Evolutionary conservation across 2,113 vertebrate species (phyloP).

Genomic region (Chelonoidis abingdonii): DNA sequence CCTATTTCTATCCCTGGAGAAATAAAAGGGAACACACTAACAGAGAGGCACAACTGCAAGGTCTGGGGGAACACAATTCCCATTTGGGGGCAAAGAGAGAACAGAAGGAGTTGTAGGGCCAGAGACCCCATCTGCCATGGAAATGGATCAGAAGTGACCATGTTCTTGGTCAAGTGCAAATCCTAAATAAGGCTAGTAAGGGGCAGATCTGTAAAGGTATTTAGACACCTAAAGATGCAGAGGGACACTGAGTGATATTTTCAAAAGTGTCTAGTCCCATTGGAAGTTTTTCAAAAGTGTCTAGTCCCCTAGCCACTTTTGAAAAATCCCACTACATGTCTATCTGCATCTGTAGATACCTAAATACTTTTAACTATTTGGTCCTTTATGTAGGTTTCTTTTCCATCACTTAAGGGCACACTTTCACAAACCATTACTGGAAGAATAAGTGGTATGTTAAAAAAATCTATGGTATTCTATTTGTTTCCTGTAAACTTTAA

Average conservation of each 20-base stretch:
- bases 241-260: neutral
- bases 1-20: neutral
- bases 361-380: neutral
- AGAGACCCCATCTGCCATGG: neutral
- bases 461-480: accelerated
- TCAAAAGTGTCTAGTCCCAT: neutral
- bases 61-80: neutral
- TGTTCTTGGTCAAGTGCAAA: neutral
- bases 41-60: neutral
- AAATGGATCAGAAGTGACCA: neutral
- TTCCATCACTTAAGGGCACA: neutral
- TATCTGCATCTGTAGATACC: neutral
- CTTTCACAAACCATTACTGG: neutral
- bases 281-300: neutral
- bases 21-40: neutral
- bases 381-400: neutral
- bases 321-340: neutral
- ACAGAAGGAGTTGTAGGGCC: neutral
- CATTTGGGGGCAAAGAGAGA: neutral
- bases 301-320: neutral
- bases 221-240: neutral
- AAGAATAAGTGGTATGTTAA: neutral
- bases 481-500: neutral
- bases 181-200: neutral
- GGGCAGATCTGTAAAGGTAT: neutral